These are phyloP conservation scores for Ommatoiulus sabulosus DNA, from an alignment of 2,888 invertebrate species.

Conservation along the genomic window DNA sequence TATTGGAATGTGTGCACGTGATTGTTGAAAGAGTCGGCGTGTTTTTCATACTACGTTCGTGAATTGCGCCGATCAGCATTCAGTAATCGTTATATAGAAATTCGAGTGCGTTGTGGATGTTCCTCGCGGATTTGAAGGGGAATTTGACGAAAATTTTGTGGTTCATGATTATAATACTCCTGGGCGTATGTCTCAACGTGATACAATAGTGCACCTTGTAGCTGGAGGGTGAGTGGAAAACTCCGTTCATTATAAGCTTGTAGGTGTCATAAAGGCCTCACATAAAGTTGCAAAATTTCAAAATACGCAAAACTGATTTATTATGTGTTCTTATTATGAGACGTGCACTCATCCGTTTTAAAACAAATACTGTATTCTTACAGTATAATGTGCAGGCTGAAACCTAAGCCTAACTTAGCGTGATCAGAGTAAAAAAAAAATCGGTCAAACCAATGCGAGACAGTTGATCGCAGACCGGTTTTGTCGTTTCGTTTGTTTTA, in stretches of 20 bases:
- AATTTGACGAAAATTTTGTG: not conserved
- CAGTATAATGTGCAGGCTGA: not conserved
- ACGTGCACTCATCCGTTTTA: not conserved
- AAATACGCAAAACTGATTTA: not conserved
- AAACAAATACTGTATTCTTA: no score
- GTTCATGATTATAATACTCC: slow-evolving; percentile 69
- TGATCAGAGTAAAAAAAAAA: not conserved
- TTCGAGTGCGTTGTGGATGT: not conserved
- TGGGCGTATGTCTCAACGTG: slow-evolving; percentile 68
- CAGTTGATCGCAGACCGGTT: slow-evolving; percentile 16
- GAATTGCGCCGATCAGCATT: not conserved
- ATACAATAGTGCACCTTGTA: slow-evolving; percentile 91
- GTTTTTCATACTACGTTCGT: not conserved
- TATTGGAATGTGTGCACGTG: slow-evolving; percentile 24
- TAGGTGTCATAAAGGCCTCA: not conserved
- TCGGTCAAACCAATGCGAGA: not conserved
- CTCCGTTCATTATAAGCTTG: not conserved
- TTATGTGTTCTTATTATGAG: not conserved
- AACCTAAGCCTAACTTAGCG: slow-evolving; percentile 4
- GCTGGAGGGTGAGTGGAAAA: slow-evolving; percentile 89
- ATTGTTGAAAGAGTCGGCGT: slow-evolving; percentile 22
- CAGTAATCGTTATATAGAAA: not conserved
- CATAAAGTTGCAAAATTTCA: not conserved
- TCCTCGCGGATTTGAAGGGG: not conserved
- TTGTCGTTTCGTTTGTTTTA: slow-evolving; percentile 45